A percentile compares a stretch with the other conserved stretches of the same genome.
phyloP scores from a whole-genome alignment of 2,113 vertebrate species.

The Phylloscopus trochiloides region DNA sequence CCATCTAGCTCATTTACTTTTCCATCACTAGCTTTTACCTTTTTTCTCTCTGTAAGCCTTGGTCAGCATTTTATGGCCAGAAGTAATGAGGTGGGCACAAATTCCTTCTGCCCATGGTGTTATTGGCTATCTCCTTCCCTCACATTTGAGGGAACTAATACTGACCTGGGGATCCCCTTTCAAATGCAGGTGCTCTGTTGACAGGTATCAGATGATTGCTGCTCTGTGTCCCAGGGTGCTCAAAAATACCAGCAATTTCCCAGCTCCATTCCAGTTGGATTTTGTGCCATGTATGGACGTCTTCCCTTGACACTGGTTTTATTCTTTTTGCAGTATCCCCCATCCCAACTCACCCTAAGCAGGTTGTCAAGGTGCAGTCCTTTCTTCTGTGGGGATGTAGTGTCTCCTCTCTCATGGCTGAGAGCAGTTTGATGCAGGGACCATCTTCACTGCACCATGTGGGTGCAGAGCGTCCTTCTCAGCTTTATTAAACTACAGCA shows the following conservation, averaged over 20 bases:
- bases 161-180: background rate
- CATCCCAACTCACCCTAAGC: background rate
- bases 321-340: background rate
- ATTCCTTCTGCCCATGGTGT: background rate
- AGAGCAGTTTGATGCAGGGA: background rate
- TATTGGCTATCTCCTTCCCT: background rate
- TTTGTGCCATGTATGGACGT: background rate
- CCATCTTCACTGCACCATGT: background rate
- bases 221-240: background rate
- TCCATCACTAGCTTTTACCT: background rate
- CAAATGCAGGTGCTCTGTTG: background rate
- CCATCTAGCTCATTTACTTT: background rate
- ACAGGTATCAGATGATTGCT: background rate
- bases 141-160: background rate
- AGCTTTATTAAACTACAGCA: background rate
- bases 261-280: background rate
- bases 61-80: background rate
- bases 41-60: background rate
- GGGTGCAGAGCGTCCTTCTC: background rate
- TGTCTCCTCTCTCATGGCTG: background rate
- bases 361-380: background rate
- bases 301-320: accelerated
- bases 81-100: background rate
- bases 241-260: background rate
- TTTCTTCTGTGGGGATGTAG: background rate